Conservation (phyloP, 1,140 invertebrate genomes). For the Penaeus vannamei region DNA sequence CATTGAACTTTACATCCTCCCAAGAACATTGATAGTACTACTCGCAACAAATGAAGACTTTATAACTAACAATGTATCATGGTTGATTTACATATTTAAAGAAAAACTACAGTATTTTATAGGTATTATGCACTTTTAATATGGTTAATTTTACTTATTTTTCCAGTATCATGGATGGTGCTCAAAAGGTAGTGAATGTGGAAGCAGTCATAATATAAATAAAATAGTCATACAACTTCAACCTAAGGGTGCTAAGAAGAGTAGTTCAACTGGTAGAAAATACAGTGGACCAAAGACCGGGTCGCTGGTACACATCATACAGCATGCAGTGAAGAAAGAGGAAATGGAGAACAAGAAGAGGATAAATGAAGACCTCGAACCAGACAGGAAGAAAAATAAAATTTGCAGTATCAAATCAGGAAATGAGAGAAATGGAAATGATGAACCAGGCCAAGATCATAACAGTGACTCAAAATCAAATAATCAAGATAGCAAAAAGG, state of each 20-base stretch:
- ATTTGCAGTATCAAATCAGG: background rate
- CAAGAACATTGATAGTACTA: too few species aligned
- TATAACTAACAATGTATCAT: too few species aligned
- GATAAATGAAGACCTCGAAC: conserved; percentile 6
- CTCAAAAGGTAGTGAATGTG: conserved; percentile 69
- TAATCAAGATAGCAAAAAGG: conserved; percentile 65
- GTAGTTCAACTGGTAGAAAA: background rate
- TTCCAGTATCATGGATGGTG: conserved; percentile 72
- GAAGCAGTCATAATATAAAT: conserved; percentile 72
- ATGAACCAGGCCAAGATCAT: too few species aligned
- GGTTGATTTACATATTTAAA: background rate
- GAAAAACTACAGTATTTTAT: background rate
- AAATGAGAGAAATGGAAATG: conserved; percentile 34
- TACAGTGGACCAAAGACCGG: background rate
- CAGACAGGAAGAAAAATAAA: conserved; percentile 64
- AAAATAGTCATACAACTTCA: conserved; percentile 68
- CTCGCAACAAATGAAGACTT: too few species aligned
- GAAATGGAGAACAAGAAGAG: conserved; percentile 57
- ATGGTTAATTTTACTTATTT: background rate
- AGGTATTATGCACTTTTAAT: background rate
- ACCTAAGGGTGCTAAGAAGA: background rate
- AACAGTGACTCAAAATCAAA: background rate
- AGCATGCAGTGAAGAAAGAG: background rate
- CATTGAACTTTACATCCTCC: too few species aligned
- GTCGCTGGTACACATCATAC: background rate